These are phyloP conservation scores for Zeus faber DNA, from an alignment of 2,113 vertebrate species.

Conservation along the genomic window DNA sequence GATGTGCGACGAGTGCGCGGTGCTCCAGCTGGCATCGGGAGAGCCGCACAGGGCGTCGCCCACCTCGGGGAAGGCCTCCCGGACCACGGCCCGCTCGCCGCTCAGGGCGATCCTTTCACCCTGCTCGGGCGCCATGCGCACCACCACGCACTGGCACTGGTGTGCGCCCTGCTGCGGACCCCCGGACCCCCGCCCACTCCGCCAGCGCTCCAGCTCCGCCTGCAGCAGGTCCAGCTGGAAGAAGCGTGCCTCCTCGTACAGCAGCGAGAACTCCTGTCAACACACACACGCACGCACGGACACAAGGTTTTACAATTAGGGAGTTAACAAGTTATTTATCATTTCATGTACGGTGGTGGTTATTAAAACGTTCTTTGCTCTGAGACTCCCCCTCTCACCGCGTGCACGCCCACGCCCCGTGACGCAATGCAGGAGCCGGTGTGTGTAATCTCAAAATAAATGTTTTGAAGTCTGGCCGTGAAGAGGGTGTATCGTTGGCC, in stretches of 20 bases:
- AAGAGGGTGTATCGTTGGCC: too few relatives aligned
- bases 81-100: conserved; percentile 82
- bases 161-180: conserved; percentile 63
- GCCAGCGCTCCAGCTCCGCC: conserved; percentile 88
- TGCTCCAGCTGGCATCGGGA: conserved; percentile 64
- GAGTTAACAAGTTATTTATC: too few relatives aligned
- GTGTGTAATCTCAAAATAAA: too few relatives aligned
- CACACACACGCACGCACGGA: conserved; percentile 15
- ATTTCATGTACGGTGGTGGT: too few relatives aligned
- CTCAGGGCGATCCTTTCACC: conserved; percentile 91
- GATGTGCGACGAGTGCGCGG: conserved; percentile 84
- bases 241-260: conserved; percentile 94
- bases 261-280: conserved; percentile 87
- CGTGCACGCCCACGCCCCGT: too few relatives aligned
- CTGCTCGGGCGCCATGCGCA: conserved; percentile 86
- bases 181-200: conserved; percentile 77
- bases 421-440: too few relatives aligned
- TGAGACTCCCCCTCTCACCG: too few relatives aligned
- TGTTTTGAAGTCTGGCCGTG: too few relatives aligned
- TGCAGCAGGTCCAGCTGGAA: conserved; percentile 92
- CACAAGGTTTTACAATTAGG: too few relatives aligned
- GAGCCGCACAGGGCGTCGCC: conserved; percentile 85
- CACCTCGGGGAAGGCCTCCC: conserved; percentile 92
- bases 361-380: too few relatives aligned
- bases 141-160: conserved; percentile 88